Evolutionary conservation across 2,797 vertebrate species (phyloP).

Genomic region (Anomalospiza imberbis): DNA sequence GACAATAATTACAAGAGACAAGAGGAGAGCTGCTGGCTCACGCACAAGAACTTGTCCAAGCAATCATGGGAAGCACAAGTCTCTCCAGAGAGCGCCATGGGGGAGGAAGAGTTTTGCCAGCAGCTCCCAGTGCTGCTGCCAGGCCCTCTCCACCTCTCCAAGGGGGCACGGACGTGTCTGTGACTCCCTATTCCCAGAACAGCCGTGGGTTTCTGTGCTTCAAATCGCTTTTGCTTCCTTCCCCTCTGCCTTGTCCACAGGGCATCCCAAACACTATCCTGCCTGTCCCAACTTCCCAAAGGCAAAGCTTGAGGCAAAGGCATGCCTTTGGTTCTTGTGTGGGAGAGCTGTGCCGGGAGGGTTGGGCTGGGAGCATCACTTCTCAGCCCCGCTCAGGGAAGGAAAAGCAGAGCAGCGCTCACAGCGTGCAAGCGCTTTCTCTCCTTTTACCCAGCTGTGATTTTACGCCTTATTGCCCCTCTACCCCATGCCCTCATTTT

Average conservation of each 20-base stretch:
- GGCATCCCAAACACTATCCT: background rate
- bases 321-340: background rate
- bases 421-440: background rate
- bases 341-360: background rate
- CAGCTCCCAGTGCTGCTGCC: background rate
- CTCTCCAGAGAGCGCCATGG: background rate
- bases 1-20: slow-evolving; percentile 55
- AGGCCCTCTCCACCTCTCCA: background rate
- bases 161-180: background rate
- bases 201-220: background rate
- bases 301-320: background rate
- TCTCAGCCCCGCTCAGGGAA: background rate
- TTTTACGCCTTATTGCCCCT: background rate
- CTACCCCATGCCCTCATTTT: background rate
- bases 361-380: background rate
- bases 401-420: background rate
- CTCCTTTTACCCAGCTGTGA: background rate
- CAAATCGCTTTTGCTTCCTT: background rate
- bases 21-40: slow-evolving; percentile 28
- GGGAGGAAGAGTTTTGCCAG: background rate
- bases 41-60: slow-evolving; percentile 21
- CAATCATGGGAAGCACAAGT: background rate
- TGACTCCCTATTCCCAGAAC: background rate
- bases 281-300: background rate
- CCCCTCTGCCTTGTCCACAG: background rate